Percentiles rank a stretch among this genome's conserved stretches.
Evolutionary conservation across 1,140 invertebrate genomes (phyloP).

Genomic region (Bombus ignitus): DNA sequence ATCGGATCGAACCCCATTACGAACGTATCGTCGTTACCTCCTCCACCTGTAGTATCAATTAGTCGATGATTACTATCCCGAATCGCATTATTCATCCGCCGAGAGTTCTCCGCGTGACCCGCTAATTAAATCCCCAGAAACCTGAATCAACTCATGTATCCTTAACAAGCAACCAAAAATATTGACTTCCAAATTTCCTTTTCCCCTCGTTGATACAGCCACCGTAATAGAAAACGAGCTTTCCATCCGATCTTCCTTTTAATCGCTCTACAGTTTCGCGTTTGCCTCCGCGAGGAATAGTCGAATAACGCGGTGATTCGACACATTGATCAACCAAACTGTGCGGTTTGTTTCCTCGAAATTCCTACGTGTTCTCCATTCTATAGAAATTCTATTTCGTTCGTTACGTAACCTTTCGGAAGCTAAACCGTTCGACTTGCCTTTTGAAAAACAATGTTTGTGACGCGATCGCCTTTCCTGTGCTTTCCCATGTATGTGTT

Average conservation of each 20-base stretch:
- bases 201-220: background rate
- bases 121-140: slow-evolving; percentile 32
- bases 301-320: background rate
- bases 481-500: too few species aligned
- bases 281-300: background rate
- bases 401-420: too few species aligned
- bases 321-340: too few species aligned
- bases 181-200: slow-evolving; percentile 12
- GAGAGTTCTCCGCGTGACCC: background rate
- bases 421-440: too few species aligned
- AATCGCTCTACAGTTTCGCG: background rate
- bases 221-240: background rate
- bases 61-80: slow-evolving; percentile 21
- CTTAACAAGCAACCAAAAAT: slow-evolving; percentile 16
- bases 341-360: too few species aligned
- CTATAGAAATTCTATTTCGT: too few species aligned
- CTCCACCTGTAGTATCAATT: slow-evolving; percentile 44
- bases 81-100: slow-evolving; percentile 33
- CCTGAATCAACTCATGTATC: background rate
- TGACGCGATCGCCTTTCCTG: too few species aligned
- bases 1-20: slow-evolving; percentile 18
- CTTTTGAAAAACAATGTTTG: too few species aligned
- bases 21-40: background rate
- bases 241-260: background rate
- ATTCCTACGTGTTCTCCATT: too few species aligned